Base-by-base conservation (phyloP, 2,888 invertebrate species). In the Drosophila siamana region DNA sequence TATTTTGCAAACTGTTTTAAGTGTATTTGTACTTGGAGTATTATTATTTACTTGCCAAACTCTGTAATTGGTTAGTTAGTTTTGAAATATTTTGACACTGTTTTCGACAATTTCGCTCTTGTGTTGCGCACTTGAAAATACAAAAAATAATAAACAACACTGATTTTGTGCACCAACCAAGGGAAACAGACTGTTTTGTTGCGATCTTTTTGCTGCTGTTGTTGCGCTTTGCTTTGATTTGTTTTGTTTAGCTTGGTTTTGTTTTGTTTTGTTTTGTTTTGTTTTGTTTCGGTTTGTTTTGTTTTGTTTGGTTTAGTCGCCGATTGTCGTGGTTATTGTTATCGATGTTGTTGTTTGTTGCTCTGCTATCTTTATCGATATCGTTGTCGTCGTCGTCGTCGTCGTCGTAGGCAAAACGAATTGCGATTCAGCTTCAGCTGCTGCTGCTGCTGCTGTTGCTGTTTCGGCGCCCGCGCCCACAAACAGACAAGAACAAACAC, bases 401-500 rank as follows among this genome's bases (percentile, higher is more conserved):
- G 30, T 30, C 11, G 30, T 30, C 33, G 33, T 30, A 30, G 9
- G 38, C 60, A n/a, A 62, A 41, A 44, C 38, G 64, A 74, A 64
- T 67, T 73, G 71, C 67, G 60, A 55, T 63, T 59, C 48, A 63
- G 48, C 55, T 57, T 63, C 60, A 48, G 56, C 56, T 54, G 47
- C 47, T 65, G 60, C 56, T 68, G 41, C 28, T 50, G 56, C 56
- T 54, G 47, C 47, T 65, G 60, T 56, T 68, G 41, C 28, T 50
- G 72, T 57, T 67, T 62, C 38, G 71, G 68, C 69, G 71, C 67
- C 73, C 72, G 79, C 79, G 70, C 64, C 62, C 54, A 69, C 67
- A 33, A 33, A 65, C 63, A 62, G 64, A 65, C 62, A 68, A 70
- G 60, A 56, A 54, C 56, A 74, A 68, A 77, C 91, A 91, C 91